Base-by-base conservation (phyloP, 2,113 vertebrate species). In the Chloroceryle aenea region DNA sequence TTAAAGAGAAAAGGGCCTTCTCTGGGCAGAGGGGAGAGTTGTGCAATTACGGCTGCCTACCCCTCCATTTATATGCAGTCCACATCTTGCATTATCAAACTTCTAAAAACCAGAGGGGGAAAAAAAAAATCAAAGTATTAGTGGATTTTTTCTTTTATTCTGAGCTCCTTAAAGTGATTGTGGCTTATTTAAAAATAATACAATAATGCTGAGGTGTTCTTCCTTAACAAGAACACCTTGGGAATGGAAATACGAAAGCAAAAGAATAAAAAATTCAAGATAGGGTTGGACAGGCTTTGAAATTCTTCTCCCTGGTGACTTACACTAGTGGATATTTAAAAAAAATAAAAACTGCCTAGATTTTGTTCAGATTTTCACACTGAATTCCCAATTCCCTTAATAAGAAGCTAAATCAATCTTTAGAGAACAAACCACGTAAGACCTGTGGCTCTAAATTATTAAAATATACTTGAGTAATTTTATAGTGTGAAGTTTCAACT, bases 351-450 rank as follows among this genome's bases (percentile, higher is more conserved):
- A 26, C 29, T 0, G 42, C 72, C 79, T 34, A 67, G 93, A 94
- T 87, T 96, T 95, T 89, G 89, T 76, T 83, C 80, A 78, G 94
- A 92, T 88, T 85, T 90, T 93, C 88, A 87, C 58, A 62, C 34
- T 17, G 76, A 94, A 93, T 66, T 77, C 95, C 92, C 89, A 93
- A 93, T 89, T 97, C 94, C 94, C 95, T 86, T 95, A 94, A 91
- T 93, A 95, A 96, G 91, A 96, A 92, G 81, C 89, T 90, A 90
- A 90, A 96, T 84, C 93, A 96, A 95, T 95, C 95, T 98, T 97
- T 67, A 85, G 75, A 85, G 89, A 94, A 91, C 68, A 94, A 92
- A 94, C 58, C 91, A 76, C n/a, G 58, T 85, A 96, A 94, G 91
- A 80, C 81, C 82, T 66, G 74, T 71, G 77, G 84, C 88, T 86